Base-by-base conservation (phyloP, 2,888 invertebrate species). In the Lycocerus yunnanus region DNA sequence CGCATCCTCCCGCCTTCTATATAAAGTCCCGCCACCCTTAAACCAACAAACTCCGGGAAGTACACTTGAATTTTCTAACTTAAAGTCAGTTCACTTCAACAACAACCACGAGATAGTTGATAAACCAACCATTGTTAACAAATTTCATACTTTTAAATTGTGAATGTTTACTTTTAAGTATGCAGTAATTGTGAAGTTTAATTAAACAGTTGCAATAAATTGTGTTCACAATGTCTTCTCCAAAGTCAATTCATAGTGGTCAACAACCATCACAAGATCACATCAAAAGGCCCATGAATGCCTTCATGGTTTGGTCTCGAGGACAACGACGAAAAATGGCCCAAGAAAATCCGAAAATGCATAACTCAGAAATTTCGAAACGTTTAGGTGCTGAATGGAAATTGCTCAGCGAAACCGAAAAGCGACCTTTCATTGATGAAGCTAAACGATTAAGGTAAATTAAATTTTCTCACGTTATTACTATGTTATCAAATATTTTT, bases 291-390 rank as follows among this genome's bases (percentile, higher is more conserved):
- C 94, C 94, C 59, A 94, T 94, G 94, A 94, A 94, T 86, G 94
- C 94, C 11, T 94, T 94, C 86, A 94, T 94, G 94, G 96, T 97
- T 78, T 97, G 96, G 96, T 95, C 95, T 1, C 88, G 96, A 27
- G 95, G 95, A 6, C 96, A 96, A 86, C 87, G 96, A 74, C 88
- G 96, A 80, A 96, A 96, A 88, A 97, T 97, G 94, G 96, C 96
- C 0, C 96, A 96, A 85, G 96, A 97, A 82, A 96, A 96, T 86
- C 96, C 96, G 0, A 96, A 96, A 87, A 96, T 96, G 96, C 96
- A 96, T 88, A 96, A 96, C 85, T 95, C 95, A 0, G 96, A 96
- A 87, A 96, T 96, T 80, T 94, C 94, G 72, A 96, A 96, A 86
- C 88, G 96, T 78, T 89, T 97, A 43, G 94, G 94, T 0, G 95